Evolutionary conservation across 2,888 invertebrate genomes (phyloP).

Genomic region (Brachypalpus laphriformis): DNA sequence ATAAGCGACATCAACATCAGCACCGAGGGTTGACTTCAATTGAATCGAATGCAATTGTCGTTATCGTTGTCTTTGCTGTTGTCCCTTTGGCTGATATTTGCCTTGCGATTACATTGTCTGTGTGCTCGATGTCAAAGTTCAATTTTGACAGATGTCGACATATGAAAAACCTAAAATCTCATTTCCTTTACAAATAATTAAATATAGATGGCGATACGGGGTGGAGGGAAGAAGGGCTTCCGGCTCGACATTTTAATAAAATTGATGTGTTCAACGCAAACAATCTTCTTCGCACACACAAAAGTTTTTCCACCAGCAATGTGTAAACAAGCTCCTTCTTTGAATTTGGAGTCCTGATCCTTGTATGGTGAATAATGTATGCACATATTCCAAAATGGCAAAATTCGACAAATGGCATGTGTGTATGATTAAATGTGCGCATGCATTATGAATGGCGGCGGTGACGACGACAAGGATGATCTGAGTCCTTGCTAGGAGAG

Average conservation of each 20-base stretch:
- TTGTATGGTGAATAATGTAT: constrained; percentile 64
- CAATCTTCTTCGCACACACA: constrained; percentile 45
- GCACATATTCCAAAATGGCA: constrained; percentile 68
- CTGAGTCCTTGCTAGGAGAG: background rate
- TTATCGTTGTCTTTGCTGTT: background rate
- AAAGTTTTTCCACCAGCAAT: constrained; percentile 25
- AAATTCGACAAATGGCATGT: constrained; percentile 68
- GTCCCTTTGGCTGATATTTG: constrained; percentile 48
- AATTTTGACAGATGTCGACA: constrained; percentile 70
- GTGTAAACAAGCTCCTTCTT: constrained; percentile 40
- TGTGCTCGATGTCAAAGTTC: constrained; percentile 65
- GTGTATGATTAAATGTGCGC: constrained; percentile 69
- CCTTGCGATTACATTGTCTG: constrained; percentile 56
- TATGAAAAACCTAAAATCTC: constrained; percentile 67
- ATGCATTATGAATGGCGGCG: constrained; percentile 64
- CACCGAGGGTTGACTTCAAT: constrained; percentile 36
- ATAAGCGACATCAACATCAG: constrained; percentile 41
- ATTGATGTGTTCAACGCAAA: constrained; percentile 68
- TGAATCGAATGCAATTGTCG: constrained; percentile 57
- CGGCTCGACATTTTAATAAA: constrained; percentile 57
- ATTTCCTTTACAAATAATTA: constrained; percentile 70
- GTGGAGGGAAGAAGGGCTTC: background rate
- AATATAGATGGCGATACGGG: constrained; percentile 37
- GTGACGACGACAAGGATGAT: background rate
- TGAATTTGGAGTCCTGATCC: constrained; percentile 20